Conservation (phyloP, 2,888 invertebrate species). For the Lordiphosa fenestrarum region DNA sequence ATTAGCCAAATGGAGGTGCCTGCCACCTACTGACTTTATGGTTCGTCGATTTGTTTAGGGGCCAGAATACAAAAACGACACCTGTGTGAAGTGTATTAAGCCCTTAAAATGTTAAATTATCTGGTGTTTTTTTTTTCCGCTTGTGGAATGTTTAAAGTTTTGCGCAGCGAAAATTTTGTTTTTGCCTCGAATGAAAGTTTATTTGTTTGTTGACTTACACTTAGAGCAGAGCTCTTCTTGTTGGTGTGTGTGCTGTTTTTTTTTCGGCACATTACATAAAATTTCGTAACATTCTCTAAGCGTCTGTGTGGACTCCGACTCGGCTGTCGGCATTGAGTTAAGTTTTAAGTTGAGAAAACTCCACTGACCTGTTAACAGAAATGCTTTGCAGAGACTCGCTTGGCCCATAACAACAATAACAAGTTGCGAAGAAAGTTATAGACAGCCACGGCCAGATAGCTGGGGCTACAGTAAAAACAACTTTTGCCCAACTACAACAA, state of each 20-base stretch:
- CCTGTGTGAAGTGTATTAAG: slow-evolving; percentile 39
- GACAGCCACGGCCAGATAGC: slow-evolving; percentile 38
- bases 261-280: slow-evolving; percentile 72
- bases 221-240: slow-evolving; percentile 4
- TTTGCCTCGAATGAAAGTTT: slow-evolving; percentile 54
- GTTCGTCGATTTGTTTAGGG: slow-evolving; percentile 39
- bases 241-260: slow-evolving; percentile 10
- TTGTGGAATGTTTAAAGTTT: slow-evolving; percentile 42
- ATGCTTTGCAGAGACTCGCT: slow-evolving; percentile 62
- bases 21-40: slow-evolving; percentile 16
- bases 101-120: slow-evolving; percentile 41
- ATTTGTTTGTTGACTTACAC: slow-evolving; percentile 8
- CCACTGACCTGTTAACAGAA: slow-evolving; percentile 73
- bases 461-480: slow-evolving; percentile 71
- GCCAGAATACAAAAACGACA: slow-evolving; percentile 34
- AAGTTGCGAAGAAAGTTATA: slow-evolving; percentile 68
- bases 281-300: slow-evolving; percentile 70
- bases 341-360: slow-evolving; percentile 73
- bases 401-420: slow-evolving; percentile 43
- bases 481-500: slow-evolving; percentile 67
- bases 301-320: slow-evolving; percentile 34
- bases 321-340: slow-evolving; percentile 41
- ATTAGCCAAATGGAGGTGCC: slow-evolving; percentile 53
- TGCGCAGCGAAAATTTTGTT: slow-evolving; percentile 41
- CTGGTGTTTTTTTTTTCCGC: slow-evolving; percentile 22